A percentile compares a stretch with the other conserved stretches of the same genome.
These are phyloP conservation scores for Artibeus lituratus DNA, from an alignment of 2,797 vertebrate species.

Conservation along the genomic window DNA sequence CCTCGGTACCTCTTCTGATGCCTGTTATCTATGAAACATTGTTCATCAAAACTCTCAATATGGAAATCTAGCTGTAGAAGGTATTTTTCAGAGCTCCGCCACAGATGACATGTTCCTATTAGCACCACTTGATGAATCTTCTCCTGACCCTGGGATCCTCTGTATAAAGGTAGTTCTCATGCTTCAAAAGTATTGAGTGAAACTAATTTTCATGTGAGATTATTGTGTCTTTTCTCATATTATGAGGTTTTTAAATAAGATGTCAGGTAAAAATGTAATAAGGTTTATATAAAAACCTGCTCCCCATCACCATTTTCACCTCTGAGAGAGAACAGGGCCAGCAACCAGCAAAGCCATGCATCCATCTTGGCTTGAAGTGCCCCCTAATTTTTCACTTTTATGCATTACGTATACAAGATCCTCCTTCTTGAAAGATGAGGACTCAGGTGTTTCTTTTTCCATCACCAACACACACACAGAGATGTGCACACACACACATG, in stretches of 20 bases:
- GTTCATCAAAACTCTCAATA: conserved; percentile 69
- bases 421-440: not conserved
- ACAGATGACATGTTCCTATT: conserved; percentile 78
- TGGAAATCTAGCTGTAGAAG: conserved; percentile 81
- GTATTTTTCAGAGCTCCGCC: conserved; percentile 76
- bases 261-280: too few species aligned
- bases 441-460: not conserved
- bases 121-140: conserved; percentile 81
- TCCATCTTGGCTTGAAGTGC: too few species aligned
- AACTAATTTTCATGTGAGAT: conserved; percentile 79
- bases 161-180: conserved; percentile 71
- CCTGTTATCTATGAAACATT: conserved; percentile 78
- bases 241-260: conserved; percentile 52
- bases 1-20: conserved; percentile 80
- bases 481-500: not conserved
- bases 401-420: too few species aligned
- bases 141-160: conserved; percentile 64
- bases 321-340: too few species aligned
- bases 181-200: conserved; percentile 75
- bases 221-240: conserved; percentile 69
- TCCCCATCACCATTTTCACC: too few species aligned
- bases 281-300: too few species aligned
- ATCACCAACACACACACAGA: not conserved
- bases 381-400: too few species aligned
- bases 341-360: not conserved